Percentiles rank a stretch among this genome's conserved stretches.
Evolutionary conservation across 2,888 invertebrate species (phyloP).

Genomic region (Cheilosia soror): DNA sequence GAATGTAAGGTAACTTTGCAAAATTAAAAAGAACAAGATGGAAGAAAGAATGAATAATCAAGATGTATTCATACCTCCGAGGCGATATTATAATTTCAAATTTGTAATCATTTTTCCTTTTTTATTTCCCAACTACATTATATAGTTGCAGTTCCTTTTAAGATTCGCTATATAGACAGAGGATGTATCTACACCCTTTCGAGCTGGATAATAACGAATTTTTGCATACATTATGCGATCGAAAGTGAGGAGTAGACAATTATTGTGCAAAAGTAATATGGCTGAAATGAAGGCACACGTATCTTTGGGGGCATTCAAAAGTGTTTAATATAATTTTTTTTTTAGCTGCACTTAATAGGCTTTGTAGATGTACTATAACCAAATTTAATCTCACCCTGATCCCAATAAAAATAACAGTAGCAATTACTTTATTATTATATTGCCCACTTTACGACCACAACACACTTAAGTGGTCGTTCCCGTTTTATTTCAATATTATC

Average conservation of each 20-base stretch:
- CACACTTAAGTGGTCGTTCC: conserved; percentile 39
- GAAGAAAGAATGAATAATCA: conserved; percentile 62
- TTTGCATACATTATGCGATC: conserved; percentile 24
- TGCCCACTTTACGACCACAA: conserved; percentile 18
- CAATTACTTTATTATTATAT: conserved; percentile 65
- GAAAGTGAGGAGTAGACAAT: neutral
- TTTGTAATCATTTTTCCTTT: conserved; percentile 27
- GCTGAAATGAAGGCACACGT: neutral
- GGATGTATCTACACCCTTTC: conserved; percentile 33
- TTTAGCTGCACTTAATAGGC: too few relatives aligned
- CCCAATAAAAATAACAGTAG: conserved; percentile 51
- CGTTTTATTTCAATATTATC: conserved; percentile 21
- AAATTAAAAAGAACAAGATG: conserved; percentile 17
- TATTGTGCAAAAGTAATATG: conserved; percentile 3
- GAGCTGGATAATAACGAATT: conserved; percentile 10
- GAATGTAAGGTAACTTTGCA: conserved; percentile 52
- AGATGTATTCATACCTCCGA: conserved; percentile 60
- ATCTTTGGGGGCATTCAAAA: neutral
- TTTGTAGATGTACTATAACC: neutral
- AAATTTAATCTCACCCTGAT: conserved; percentile 36
- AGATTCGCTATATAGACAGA: neutral
- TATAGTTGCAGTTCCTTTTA: conserved; percentile 32
- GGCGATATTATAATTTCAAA: conserved; percentile 65
- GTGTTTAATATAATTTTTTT: neutral
- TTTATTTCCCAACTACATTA: conserved; percentile 13